Evolutionary conservation across 2,888 invertebrate species (phyloP).

Genomic region (Gryllus longicercus): DNA sequence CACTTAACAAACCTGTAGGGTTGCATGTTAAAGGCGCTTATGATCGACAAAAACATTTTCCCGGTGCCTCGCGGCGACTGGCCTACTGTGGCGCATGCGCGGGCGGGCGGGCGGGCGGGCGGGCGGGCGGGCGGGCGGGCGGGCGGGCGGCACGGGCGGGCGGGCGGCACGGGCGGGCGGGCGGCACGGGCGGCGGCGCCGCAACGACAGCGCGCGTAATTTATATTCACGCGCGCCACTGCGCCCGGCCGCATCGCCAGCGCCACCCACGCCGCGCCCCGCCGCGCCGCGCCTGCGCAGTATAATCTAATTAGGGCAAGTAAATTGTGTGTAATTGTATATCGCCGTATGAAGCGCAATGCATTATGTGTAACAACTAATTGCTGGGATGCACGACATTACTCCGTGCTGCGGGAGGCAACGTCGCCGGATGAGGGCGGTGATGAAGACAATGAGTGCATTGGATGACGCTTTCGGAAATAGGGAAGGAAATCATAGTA

Average conservation of each 20-base stretch:
- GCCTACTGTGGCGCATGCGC: not conserved
- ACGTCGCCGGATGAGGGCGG: not conserved
- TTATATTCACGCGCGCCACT: not conserved
- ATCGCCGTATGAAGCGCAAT: not conserved
- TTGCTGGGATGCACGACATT: not conserved
- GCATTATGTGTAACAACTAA: not conserved
- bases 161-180: not conserved
- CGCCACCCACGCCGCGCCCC: not conserved
- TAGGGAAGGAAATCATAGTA: no score
- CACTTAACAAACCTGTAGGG: no score
- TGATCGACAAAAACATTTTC: no score
- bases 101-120: not conserved
- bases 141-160: not conserved
- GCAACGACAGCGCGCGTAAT: slow-evolving; percentile 17
- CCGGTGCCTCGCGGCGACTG: not conserved
- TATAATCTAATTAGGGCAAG: not conserved
- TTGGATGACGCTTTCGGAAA: not conserved
- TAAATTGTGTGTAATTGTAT: slow-evolving; percentile 17
- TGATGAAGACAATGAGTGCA: not conserved
- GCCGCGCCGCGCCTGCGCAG: not conserved
- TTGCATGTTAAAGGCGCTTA: no score
- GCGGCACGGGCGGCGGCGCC: not conserved
- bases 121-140: not conserved
- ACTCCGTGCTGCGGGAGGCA: not conserved
- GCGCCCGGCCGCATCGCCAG: not conserved